These are phyloP conservation scores for Pangasius krempfi DNA, from an alignment of 2,797 vertebrate genomes.

Conservation along the genomic window DNA sequence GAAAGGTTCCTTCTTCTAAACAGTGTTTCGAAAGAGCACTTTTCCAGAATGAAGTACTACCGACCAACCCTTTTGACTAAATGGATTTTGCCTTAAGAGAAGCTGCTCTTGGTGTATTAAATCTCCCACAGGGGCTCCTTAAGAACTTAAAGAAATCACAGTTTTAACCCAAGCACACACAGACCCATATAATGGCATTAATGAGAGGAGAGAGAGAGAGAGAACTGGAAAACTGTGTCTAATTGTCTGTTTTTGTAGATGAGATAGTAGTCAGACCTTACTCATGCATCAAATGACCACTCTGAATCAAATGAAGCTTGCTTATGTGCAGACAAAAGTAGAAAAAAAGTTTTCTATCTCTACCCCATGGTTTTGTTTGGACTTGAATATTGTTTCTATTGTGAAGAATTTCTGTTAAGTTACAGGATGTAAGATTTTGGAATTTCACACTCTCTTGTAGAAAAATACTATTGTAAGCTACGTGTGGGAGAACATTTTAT, in stretches of 20 bases:
- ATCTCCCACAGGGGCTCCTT: slow-evolving; percentile 54
- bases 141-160: slow-evolving; percentile 41
- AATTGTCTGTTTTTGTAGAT: slow-evolving; percentile 13
- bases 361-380: not conserved
- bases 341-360: no score
- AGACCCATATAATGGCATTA: slow-evolving; percentile 6
- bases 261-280: slow-evolving; percentile 2
- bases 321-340: not conserved
- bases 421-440: not conserved
- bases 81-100: slow-evolving; percentile 40
- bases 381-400: not conserved
- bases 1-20: not conserved
- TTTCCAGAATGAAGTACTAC: slow-evolving; percentile 37
- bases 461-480: not conserved
- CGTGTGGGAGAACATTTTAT: not conserved
- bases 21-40: slow-evolving; percentile 35
- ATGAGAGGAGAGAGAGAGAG: not conserved
- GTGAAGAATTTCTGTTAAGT: not conserved
- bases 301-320: not conserved
- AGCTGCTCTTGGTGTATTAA: slow-evolving; percentile 41
- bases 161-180: slow-evolving; percentile 46
- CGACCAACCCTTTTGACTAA: slow-evolving; percentile 41
- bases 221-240: slow-evolving; percentile 18
- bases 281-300: not conserved
- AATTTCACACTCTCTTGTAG: not conserved